phyloP scores from a whole-genome alignment of 2,888 invertebrate genomes.

The Plebejus melissa region DNA sequence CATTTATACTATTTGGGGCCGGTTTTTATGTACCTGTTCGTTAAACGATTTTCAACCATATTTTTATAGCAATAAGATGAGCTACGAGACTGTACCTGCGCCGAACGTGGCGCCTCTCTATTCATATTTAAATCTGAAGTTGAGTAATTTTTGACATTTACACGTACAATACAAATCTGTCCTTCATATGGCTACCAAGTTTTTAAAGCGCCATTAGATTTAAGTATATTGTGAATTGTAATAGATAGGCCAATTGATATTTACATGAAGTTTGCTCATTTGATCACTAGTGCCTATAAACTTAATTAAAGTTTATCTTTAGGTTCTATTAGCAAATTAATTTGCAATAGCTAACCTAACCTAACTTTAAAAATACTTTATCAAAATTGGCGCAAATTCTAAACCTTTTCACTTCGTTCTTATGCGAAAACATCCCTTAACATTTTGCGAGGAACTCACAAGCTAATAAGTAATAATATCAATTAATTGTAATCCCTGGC shows the following conservation, averaged over 20 bases:
- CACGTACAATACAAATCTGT: slow-evolving; percentile 52
- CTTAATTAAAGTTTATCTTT: not conserved
- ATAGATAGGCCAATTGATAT: not conserved
- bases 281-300: not conserved
- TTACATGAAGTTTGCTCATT: not conserved
- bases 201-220: slow-evolving; percentile 21
- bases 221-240: not conserved
- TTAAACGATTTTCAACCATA: not conserved
- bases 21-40: slow-evolving; percentile 64
- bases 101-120: slow-evolving; percentile 75
- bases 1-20: slow-evolving; percentile 73
- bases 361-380: too few relatives aligned
- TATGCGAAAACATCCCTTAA: not conserved
- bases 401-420: not conserved
- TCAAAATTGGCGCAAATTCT: too few relatives aligned
- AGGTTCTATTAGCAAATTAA: not conserved
- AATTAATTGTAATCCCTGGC: slow-evolving; percentile 41
- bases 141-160: slow-evolving; percentile 73
- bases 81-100: slow-evolving; percentile 45
- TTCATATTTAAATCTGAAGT: slow-evolving; percentile 75
- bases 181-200: not conserved
- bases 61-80: not conserved
- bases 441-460: slow-evolving; percentile 24
- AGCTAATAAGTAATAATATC: slow-evolving; percentile 38
- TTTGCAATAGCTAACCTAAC: too few relatives aligned